Percentiles rank a stretch among this genome's conserved stretches.
Conservation (phyloP, 2,113 vertebrate species). For the Hypocryptadius cinnamomeus region DNA sequence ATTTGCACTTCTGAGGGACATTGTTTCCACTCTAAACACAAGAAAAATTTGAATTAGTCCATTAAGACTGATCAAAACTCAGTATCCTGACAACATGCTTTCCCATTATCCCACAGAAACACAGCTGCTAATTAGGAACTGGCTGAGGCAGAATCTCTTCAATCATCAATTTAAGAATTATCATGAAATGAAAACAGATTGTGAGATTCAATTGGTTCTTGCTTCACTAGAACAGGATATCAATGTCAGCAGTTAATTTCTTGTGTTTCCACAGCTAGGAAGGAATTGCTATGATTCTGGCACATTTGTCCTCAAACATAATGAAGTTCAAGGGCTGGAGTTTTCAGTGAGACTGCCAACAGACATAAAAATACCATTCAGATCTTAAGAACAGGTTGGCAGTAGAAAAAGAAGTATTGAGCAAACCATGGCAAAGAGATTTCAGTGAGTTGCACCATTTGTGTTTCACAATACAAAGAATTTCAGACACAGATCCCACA, state of each 20-base stretch:
- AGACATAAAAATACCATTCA: background rate
- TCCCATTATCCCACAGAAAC: background rate
- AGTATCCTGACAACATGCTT: background rate
- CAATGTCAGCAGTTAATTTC: background rate
- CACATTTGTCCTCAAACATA: background rate
- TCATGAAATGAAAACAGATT: background rate
- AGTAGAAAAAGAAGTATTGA: background rate
- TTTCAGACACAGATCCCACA: background rate
- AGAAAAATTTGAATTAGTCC: background rate
- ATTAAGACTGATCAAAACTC: background rate
- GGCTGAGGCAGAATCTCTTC: background rate
- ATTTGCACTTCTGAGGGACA: constrained; percentile 72
- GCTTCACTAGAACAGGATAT: background rate
- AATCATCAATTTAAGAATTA: background rate
- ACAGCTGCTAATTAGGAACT: background rate
- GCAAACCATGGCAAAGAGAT: background rate
- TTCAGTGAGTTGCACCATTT: background rate
- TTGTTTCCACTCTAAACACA: constrained; percentile 81
- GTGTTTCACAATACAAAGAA: background rate
- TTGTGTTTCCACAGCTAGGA: background rate
- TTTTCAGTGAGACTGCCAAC: background rate
- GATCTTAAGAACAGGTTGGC: background rate
- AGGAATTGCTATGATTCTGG: background rate
- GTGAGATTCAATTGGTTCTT: background rate
- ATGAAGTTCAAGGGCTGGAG: background rate